Conservation (phyloP, 1,140 invertebrate species). For the Artemia franciscana region DNA sequence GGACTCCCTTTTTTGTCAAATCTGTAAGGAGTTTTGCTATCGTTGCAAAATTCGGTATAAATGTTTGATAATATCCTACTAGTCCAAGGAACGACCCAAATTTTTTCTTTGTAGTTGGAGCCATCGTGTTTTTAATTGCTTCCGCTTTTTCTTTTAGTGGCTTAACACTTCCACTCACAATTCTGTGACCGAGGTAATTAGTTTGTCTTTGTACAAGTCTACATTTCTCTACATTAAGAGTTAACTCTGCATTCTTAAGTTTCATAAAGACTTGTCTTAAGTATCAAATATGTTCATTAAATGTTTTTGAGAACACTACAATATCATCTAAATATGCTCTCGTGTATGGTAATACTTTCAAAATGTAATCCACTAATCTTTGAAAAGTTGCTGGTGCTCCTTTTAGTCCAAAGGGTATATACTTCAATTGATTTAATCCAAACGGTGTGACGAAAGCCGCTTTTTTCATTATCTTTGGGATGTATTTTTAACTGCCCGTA, state of each 20-base stretch:
- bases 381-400: not conserved
- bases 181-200: not conserved
- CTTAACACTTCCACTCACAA: not conserved
- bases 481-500: not conserved
- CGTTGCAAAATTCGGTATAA: not conserved
- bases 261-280: not conserved
- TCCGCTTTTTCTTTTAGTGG: no score
- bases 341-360: not conserved
- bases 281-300: not conserved
- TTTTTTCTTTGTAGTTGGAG: not conserved
- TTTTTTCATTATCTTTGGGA: not conserved
- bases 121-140: no score
- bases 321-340: not conserved
- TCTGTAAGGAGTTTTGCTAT: not conserved
- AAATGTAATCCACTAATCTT: not conserved
- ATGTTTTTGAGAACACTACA: not conserved
- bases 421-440: not conserved
- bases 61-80: not conserved
- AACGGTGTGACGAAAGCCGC: not conserved
- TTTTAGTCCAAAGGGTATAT: not conserved
- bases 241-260: not conserved
- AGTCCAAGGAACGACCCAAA: not conserved
- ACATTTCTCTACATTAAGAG: not conserved
- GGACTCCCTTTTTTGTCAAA: not conserved
- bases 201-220: no score